Base-by-base conservation (phyloP, 2,888 invertebrate species). In the Sthenelais limicola region DNA sequence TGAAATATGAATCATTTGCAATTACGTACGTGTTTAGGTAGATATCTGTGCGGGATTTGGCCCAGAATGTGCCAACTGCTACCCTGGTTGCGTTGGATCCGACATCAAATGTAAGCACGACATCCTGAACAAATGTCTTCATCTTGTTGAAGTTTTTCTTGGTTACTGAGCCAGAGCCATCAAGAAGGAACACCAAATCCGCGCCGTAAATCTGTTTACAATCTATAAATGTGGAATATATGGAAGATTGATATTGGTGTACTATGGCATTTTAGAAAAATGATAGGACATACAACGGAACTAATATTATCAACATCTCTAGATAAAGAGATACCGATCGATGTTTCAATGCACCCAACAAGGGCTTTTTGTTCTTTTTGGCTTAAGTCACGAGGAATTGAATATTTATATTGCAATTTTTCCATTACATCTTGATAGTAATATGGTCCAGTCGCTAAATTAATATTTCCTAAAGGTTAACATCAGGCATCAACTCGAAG, bases 101-200 rank as follows among this genome's bases (percentile, higher is more conserved):
- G 21, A 76, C 56, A 9, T 74, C 72, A 35, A 74, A 74, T 1
- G 74, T 43, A 0, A 21, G 30, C 26, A 74, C 69, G 24, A 76
- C 51, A 3, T 66, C 67, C 4, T n/a, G 28, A 5, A 70, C 54
- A 38, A 70, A 70, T 5, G 24, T 2, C 56, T 54, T 54, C 52
- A 52, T 70, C 38, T 54, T 43, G 9, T 54, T 5, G 48, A 70
- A 70, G 51, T 70, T 70, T 12, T 21, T 1, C 3, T 4, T 24
- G 12, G 26, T 26, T 4, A 70, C 35, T 7, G 54, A 54, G 3
- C 70, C 70, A 21, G 70, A 70, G 18, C 35, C 30, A 28, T 70
- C 70, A 1, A 70, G 33, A 9, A 70, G 28, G 43, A 70, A 70
- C 26, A 43, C 70, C 1, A 70, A 30, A 30, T 70, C 70, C 32